Base-by-base conservation (phyloP, 1,140 invertebrate genomes). In the Nasonia giraulti region DNA sequence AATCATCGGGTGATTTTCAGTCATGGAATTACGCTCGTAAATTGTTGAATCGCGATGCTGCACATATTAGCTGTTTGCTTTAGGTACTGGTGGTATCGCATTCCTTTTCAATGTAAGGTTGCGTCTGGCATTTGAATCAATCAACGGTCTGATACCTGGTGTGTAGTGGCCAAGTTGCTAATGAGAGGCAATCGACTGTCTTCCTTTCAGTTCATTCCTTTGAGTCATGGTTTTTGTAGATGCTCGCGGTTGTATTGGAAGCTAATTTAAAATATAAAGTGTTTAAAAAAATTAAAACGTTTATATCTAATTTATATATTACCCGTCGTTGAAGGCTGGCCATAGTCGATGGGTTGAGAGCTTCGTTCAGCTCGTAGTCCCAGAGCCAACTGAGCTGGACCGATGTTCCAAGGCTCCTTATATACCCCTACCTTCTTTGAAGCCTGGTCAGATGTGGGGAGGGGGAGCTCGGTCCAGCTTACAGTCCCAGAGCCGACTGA, bases 1-100 rank as follows among this genome's bases (percentile, higher is more conserved):
- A 74, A 82, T 82, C 74, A 74, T 31, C 31, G 47, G 17, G 31
- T 68, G 33, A 82, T 82, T 76, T 62, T 62, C n/a, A 66, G 33
- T 82, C 68, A 37, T 66, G 14, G 55, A 62, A 7, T 62, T 62
- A 62, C 55, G 4, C 44, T 74, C 69, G 69, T 71, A 82, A 82
- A 82, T 82, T 74, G 73, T 55, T 71, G 44, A 62, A 82, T 62
- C 14, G 17, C 55, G 55, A 62, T 6, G 17, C 55, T 20, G 20
- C 17, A 6, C 4, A n/a, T n/a, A 20, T 62, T 62, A 62, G 17
- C 55, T 62, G 33, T 37, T 62, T 17, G n/a, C 55, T 62, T 62
- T 62, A 20, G 55, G 2, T 62, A 62, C 55, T 20, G 4, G 7
- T n/a, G 20, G 17, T n/a, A 7, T n/a, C 6, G 17, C 55, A 62